Conservation (phyloP, 2,797 vertebrate species). For the Hemibagrus guttatus region DNA sequence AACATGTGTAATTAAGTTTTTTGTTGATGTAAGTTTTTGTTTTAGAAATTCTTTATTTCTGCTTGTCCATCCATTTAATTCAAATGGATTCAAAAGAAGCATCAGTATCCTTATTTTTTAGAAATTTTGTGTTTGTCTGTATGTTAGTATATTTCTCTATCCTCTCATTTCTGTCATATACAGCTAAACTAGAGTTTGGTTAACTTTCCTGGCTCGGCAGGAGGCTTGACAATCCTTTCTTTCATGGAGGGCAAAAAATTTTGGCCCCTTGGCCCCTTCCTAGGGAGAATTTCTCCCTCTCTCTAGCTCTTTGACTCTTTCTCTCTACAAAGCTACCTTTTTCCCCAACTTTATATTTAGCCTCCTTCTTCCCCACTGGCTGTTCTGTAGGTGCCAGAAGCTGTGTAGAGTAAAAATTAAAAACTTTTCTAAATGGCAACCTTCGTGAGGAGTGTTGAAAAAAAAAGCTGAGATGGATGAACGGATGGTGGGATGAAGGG, state of each 20-base stretch:
- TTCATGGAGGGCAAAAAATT: constrained; percentile 75
- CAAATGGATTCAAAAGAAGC: neutral
- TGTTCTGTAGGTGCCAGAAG: constrained; percentile 60
- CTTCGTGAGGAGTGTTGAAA: constrained; percentile 66
- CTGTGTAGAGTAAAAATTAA: constrained; percentile 60
- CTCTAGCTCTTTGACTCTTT: constrained; percentile 52
- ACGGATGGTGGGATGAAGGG: constrained; percentile 55
- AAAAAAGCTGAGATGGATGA: constrained; percentile 55
- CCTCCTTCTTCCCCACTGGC: constrained; percentile 62
- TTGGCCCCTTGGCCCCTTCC: constrained; percentile 64
- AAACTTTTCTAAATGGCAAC: constrained; percentile 65
- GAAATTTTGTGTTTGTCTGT: constrained; percentile 4
- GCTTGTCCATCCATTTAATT: neutral
- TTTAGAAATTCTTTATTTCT: neutral
- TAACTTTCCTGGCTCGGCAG: constrained; percentile 81
- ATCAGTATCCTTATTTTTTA: neutral
- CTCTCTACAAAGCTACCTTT: constrained; percentile 75
- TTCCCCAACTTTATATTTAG: constrained; percentile 80
- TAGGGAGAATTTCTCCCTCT: constrained; percentile 57
- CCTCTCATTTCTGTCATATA: constrained; percentile 73
- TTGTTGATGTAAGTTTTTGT: neutral
- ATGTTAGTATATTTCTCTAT: constrained; percentile 46
- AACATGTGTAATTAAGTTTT: neutral
- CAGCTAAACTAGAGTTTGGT: constrained; percentile 72
- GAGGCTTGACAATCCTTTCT: constrained; percentile 77